Base-by-base conservation (phyloP, 1,140 invertebrate genomes). In the Aphis gossypii region DNA sequence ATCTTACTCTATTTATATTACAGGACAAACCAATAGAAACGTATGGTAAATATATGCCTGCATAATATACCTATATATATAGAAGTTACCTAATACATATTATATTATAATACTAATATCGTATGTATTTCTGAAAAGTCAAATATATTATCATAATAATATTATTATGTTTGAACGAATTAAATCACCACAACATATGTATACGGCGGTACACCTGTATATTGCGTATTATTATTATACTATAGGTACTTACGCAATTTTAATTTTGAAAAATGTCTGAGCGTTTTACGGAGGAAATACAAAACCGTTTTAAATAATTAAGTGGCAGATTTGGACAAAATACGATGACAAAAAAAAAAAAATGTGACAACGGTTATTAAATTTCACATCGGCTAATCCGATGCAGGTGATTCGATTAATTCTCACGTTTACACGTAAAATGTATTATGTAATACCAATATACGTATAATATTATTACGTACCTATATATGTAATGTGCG, bases 351-450 rank as follows among this genome's bases (percentile, higher is more conserved):
- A 11, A 46, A 46, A 48, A 41, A 41, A 56, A 90, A 90, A 68
- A 68, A 30, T 1, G 20, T 41, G 48, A 90, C 89, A 90, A 90
- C 89, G 89, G 89, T 90, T 41, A 56, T 90, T 90, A 41, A 41
- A 41, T 41, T 90, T 60, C 54, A 90, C 56, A n/a, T 68, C 89
- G 54, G 25, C 68, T 60, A 60, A 90, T 90, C 88, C 89, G 54
- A 30, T n/a, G 89, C 89, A 90, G 89, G 89, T 90, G 89, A 90
- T 90, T 90, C 54, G 51, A 90, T 90, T 60, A 68, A 60, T 68
- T 90, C 38, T 90, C 89, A 44, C 89, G 89, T 90, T 68, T 41
- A 20, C 89, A 60, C 51, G 88, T 60, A 60, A 60, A 60, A 90
- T 8, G 38, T 38, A 14, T 9, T n/a, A 30, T 60, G 9, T 35